These are phyloP conservation scores for Amblyornis subalaris DNA, from an alignment of 2,113 vertebrate genomes.

Conservation along the genomic window DNA sequence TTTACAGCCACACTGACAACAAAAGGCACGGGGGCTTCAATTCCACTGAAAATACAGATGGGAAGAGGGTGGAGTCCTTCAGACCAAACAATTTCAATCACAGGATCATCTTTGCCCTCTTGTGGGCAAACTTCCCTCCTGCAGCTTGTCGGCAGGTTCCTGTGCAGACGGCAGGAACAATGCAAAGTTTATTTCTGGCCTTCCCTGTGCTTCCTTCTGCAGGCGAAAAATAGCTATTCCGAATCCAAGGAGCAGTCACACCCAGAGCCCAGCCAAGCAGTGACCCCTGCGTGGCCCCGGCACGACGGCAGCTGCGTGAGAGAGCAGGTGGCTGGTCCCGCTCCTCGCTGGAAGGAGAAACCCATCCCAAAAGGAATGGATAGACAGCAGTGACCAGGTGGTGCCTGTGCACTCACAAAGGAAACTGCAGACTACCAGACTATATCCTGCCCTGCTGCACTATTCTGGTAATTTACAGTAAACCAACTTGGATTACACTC, in stretches of 20 bases:
- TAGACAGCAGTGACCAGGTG: no score
- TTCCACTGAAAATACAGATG: background rate
- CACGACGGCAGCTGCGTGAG: fast-evolving
- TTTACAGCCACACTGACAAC: background rate
- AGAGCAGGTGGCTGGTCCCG: background rate
- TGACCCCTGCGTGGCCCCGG: background rate
- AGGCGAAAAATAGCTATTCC: background rate
- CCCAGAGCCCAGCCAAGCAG: background rate
- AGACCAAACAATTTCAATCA: background rate
- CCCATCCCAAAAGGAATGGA: background rate
- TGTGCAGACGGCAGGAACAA: background rate
- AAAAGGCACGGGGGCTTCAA: background rate
- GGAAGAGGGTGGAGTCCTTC: fast-evolving
- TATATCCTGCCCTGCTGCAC: background rate
- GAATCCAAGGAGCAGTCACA: background rate
- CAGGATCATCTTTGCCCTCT: slow-evolving; percentile 36
- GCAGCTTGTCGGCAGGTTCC: background rate
- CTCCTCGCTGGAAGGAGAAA: background rate
- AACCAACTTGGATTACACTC: background rate
- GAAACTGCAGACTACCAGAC: background rate
- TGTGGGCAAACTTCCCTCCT: slow-evolving; percentile 22
- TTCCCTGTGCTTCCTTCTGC: background rate
- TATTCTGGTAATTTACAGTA: background rate
- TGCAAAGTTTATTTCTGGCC: background rate
- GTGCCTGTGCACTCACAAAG: background rate